Evolutionary conservation across 2,113 vertebrate genomes (phyloP).

Genomic region (Cricetomys ansorgei): DNA sequence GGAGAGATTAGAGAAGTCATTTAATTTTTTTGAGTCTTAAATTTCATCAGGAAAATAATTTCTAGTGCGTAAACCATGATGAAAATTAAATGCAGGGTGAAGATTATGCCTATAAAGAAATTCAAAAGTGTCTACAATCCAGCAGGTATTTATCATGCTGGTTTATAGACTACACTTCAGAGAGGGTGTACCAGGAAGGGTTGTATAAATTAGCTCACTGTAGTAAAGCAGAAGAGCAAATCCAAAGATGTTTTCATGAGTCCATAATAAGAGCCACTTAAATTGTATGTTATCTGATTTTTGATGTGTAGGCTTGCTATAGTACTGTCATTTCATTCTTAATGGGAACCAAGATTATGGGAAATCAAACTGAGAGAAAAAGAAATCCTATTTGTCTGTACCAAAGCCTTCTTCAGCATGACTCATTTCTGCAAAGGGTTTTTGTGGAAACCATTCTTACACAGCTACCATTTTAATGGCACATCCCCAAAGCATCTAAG

Average conservation of each 20-base stretch:
- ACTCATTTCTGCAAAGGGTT: background rate
- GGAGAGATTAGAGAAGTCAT: background rate
- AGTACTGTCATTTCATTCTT: background rate
- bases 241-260: background rate
- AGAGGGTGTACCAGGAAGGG: background rate
- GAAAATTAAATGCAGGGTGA: background rate
- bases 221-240: background rate
- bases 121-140: background rate
- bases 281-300: background rate
- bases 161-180: background rate
- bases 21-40: background rate
- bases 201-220: background rate
- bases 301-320: too few species aligned
- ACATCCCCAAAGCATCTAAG: background rate
- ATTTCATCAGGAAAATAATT: slow-evolving; percentile 18
- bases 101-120: background rate
- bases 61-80: background rate
- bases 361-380: background rate
- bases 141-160: background rate
- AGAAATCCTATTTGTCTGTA: background rate
- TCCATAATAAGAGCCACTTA: background rate
- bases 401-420: background rate
- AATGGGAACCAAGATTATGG: background rate
- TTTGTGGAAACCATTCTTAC: too few species aligned
- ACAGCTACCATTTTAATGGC: background rate